Evolutionary conservation across 2,797 vertebrate genomes (phyloP).

Genomic region (Mus caroli): DNA sequence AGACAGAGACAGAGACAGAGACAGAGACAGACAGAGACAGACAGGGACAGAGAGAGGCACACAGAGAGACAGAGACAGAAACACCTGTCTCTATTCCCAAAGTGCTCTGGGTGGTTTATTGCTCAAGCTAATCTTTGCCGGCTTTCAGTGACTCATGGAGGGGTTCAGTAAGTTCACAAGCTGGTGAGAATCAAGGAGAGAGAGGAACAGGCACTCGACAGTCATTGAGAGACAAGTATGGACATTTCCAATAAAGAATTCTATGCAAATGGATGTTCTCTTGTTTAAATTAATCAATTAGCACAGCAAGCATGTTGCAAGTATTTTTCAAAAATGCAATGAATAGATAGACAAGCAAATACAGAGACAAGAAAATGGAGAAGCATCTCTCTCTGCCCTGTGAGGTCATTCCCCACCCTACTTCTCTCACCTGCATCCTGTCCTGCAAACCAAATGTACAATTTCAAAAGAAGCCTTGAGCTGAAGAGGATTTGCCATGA

Average conservation of each 20-base stretch:
- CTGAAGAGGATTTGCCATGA: not conserved
- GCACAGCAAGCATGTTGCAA: constrained; percentile 6
- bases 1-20: not conserved
- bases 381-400: not conserved
- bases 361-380: not conserved
- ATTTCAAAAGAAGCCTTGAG: not conserved
- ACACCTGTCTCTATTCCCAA: constrained; percentile 64
- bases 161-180: constrained; percentile 68
- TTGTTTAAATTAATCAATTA: constrained; percentile 63
- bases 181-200: not conserved
- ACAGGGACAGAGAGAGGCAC: not conserved
- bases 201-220: not conserved
- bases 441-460: not conserved
- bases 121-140: constrained; percentile 47
- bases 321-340: constrained; percentile 49
- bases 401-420: not conserved
- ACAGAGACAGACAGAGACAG: not conserved
- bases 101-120: constrained; percentile 30
- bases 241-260: constrained; percentile 28
- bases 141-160: constrained; percentile 58
- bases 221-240: constrained; percentile 28
- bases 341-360: not conserved
- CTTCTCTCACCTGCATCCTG: not conserved
- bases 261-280: constrained; percentile 56
- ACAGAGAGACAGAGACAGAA: too few relatives aligned